These are phyloP conservation scores for Megaceryle torquata DNA, from an alignment of 2,113 vertebrate genomes.

Conservation along the genomic window DNA sequence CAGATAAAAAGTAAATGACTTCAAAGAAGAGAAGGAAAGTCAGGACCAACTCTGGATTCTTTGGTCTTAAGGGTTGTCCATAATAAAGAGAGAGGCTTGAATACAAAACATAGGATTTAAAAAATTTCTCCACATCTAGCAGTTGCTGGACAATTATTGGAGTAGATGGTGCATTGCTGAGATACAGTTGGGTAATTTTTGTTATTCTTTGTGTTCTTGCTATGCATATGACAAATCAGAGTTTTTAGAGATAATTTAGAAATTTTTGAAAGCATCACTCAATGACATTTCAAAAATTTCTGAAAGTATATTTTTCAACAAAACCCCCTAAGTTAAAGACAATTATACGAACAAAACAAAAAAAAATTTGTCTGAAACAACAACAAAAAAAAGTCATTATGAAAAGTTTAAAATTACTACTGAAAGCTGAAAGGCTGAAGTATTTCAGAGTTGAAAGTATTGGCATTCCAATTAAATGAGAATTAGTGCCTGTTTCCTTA, in stretches of 20 bases:
- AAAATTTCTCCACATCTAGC: not conserved
- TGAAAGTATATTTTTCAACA: not conserved
- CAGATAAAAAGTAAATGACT: slow-evolving; percentile 80
- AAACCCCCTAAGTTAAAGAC: rapidly evolving
- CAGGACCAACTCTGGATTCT: not conserved
- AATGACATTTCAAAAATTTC: not conserved
- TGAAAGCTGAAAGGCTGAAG: not conserved
- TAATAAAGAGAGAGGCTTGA: not conserved
- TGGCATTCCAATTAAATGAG: not conserved
- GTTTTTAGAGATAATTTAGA: not conserved
- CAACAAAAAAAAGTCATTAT: not conserved
- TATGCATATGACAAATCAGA: not conserved
- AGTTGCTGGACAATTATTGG: not conserved
- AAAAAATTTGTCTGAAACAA: not conserved
- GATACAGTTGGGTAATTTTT: not conserved
- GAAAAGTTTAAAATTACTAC: not conserved
- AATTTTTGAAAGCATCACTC: not conserved
- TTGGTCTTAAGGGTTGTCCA: not conserved
- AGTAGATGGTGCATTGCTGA: not conserved
- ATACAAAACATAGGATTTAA: not conserved
- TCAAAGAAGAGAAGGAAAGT: slow-evolving; percentile 72
- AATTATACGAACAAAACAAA: not conserved
- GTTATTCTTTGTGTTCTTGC: not conserved
- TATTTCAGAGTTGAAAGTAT: not conserved
- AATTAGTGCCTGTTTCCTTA: slow-evolving; percentile 5